Evolutionary conservation across 2,113 vertebrate genomes (phyloP).

Genomic region (Plecturocebus donacophilus): DNA sequence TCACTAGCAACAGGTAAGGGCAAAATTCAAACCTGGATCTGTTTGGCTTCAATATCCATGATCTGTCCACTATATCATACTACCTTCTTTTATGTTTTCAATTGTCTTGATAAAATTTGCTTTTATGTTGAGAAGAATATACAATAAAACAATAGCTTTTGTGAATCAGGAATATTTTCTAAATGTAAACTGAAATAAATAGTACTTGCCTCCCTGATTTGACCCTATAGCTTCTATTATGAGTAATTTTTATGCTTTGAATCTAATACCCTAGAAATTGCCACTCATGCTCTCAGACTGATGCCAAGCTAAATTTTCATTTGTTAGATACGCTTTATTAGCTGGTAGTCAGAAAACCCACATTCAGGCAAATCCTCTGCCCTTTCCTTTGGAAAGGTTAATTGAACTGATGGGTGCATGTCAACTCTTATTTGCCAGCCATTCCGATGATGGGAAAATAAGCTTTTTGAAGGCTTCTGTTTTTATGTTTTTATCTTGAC

Average conservation of each 20-base stretch:
- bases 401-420: not conserved
- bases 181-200: slow-evolving; percentile 15
- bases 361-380: not conserved
- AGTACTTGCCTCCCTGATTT: not conserved
- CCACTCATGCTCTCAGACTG: not conserved
- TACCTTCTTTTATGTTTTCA: not conserved
- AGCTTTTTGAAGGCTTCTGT: not conserved
- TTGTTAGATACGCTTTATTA: slow-evolving; percentile 62
- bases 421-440: not conserved
- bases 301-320: slow-evolving; percentile 70
- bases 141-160: not conserved
- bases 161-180: not conserved
- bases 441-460: not conserved
- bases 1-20: not conserved
- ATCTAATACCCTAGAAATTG: slow-evolving; percentile 57
- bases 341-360: slow-evolving; percentile 38
- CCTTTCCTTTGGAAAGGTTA: not conserved
- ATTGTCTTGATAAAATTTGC: not conserved
- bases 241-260: slow-evolving; percentile 35
- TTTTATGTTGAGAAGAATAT: not conserved
- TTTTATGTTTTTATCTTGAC: not conserved
- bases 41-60: not conserved
- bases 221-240: not conserved
- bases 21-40: not conserved
- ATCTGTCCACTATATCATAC: not conserved